Evolutionary conservation across 2,888 invertebrate species (phyloP).

Genomic region (Dastarcus helophoroides): DNA sequence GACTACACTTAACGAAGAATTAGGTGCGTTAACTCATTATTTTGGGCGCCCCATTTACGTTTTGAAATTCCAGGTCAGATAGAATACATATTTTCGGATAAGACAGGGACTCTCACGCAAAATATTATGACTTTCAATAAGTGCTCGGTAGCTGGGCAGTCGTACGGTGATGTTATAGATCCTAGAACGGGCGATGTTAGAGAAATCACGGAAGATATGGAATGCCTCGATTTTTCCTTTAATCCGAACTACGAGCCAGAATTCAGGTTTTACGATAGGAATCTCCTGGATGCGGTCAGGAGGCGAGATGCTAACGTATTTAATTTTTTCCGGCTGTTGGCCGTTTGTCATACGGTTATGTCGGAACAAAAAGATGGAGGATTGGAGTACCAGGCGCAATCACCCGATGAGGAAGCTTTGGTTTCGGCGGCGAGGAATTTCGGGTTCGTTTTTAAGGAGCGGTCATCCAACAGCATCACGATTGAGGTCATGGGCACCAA

Average conservation of each 20-base stretch:
- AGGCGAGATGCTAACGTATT: conserved; percentile 63
- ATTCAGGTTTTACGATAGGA: conserved; percentile 88
- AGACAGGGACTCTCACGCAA: conserved; percentile 97
- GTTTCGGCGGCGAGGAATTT: conserved; percentile 98
- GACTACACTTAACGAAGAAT: conserved; percentile 95
- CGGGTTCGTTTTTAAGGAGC: conserved; percentile 94
- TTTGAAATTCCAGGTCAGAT: conserved; percentile 78
- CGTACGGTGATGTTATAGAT: conserved; percentile 88
- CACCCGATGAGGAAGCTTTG: conserved; percentile 94
- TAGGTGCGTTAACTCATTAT: conserved; percentile 49
- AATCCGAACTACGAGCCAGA: conserved; percentile 85
- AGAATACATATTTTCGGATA: conserved; percentile 98
- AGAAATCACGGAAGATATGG: conserved; percentile 70
- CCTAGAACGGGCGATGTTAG: conserved; percentile 75
- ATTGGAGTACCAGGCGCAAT: conserved; percentile 88
- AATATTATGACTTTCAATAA: conserved; percentile 99
- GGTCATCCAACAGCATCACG: conserved; percentile 85
- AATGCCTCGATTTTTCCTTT: conserved; percentile 85
- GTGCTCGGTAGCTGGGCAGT: conserved; percentile 85
- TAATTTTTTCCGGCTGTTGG: conserved; percentile 78
- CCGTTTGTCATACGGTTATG: conserved; percentile 98
- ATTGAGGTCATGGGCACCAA: conserved; percentile 75
- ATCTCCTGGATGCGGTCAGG: conserved; percentile 71
- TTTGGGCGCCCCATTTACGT: conserved; percentile 1
- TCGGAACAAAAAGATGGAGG: conserved; percentile 78